phyloP scores from a whole-genome alignment of 2,888 invertebrate species.

The Panopea generosa region DNA sequence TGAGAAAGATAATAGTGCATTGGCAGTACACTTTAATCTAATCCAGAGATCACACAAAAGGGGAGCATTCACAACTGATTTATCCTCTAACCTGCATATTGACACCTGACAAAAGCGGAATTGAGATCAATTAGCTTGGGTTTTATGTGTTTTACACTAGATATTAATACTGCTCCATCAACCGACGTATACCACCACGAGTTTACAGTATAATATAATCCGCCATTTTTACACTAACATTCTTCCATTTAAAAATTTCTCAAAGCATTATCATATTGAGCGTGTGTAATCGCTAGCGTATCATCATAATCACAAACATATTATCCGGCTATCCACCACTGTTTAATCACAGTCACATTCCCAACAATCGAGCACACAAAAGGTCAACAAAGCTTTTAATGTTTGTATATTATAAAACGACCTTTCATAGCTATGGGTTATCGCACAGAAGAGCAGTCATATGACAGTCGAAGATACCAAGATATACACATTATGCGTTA shows the following conservation, averaged over 20 bases:
- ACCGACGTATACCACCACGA: too few species aligned
- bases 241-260: neutral
- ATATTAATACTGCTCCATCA: slow-evolving; percentile 9
- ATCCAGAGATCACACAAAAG: slow-evolving; percentile 27
- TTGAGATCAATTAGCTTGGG: slow-evolving; percentile 50
- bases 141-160: slow-evolving; percentile 19
- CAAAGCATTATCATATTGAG: slow-evolving; percentile 5
- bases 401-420: slow-evolving; percentile 54
- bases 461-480: slow-evolving; percentile 35
- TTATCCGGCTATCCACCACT: slow-evolving; percentile 2
- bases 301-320: slow-evolving; percentile 15
- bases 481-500: slow-evolving; percentile 47
- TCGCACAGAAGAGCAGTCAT: slow-evolving; percentile 30
- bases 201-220: slow-evolving; percentile 9
- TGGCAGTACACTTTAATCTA: slow-evolving; percentile 15
- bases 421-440: slow-evolving; percentile 42
- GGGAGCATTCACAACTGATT: slow-evolving; percentile 30
- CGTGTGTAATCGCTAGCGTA: slow-evolving; percentile 12
- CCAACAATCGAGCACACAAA: slow-evolving; percentile 40
- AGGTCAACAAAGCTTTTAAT: slow-evolving; percentile 56
- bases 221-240: slow-evolving; percentile 17
- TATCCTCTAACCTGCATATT: slow-evolving; percentile 47
- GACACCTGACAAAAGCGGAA: slow-evolving; percentile 44
- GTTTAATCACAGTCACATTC: slow-evolving; percentile 13
- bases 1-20: too few species aligned